Evolutionary conservation across 1,140 invertebrate species (phyloP), one percentile per base, ranked within the genome.

Genomic region (Eufriesea mexicana): DNA sequence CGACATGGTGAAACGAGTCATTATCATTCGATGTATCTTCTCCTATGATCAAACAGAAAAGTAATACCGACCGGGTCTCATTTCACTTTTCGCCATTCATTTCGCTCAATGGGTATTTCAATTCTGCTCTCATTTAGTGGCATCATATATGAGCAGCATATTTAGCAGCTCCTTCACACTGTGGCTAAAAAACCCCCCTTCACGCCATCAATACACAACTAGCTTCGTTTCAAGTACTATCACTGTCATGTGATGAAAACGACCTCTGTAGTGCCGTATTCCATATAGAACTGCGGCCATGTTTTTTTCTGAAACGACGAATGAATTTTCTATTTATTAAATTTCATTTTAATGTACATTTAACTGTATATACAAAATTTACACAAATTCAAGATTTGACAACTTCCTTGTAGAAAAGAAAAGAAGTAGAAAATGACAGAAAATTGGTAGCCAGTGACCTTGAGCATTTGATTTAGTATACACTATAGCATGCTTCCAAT

Each of bases 1-100:
- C 5, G 5, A 25, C 45, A 28, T n/a, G 45, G 42, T 23, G 66
- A 61, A 72, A 51, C 47, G 59, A 6, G 64, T 80, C 59, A 64
- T 74, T 74, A 49, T 74, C 70, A 54, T 45, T 74, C 49, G 28
- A 18, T 20, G 23, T 59, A 35, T 49, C 54, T 68, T 54, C 23
- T 72, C 18, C 14, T 45, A 20, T 25, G 35, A 74, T 54, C 25
- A 18, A 61, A 49, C 23, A 14, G 28, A 73, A 61, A 72, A 79
- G 62, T 54, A 54, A 42, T 45, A 35, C 25, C 0, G 12, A 23
- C n/a, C 23, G 4, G 25, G 35, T 47, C 23, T 47, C 66, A 45
- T 75, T 81, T 75, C 71, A 55, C 51, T 55, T 81, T 55, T 51
- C 68, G 28, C 35, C 23, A 12, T n/a, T 64, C 74, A 57, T 78